Base-by-base conservation (phyloP, 2,113 vertebrate genomes). In the Otocyon megalotis region DNA sequence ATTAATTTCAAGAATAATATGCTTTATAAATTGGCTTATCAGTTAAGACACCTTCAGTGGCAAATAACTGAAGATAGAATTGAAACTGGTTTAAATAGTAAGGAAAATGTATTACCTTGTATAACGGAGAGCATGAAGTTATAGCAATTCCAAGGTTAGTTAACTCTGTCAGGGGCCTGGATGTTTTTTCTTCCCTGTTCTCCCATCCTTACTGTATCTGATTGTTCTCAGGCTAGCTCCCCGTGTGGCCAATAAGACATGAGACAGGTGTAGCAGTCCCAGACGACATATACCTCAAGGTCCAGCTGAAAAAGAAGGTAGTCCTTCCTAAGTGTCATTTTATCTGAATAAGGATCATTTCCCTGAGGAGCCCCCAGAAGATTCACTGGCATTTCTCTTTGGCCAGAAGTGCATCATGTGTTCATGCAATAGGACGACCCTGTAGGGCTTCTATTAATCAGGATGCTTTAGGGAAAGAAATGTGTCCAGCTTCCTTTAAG, bases 1-100 rank as follows among this genome's bases (percentile, higher is more conserved):
- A 95, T 97, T 96, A 97, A 97, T 74, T 94, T 94, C 69, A 77
- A 96, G 16, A 32, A 85, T 95, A 96, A 95, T 88, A 50, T 94
- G 58, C 13, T 85, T 92, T 76, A 85, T 54, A 94, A 94, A 79
- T 94, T 93, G 35, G n/a, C 62, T 13, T 85, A 80, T 67, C 81
- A 72, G 16, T 93, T 88, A 94, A 96, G 54, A 91, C 7, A 95
- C 3, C 53, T 85, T 88, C 67, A 94, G 50, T 9, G 76, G 19
- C 16, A 88, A 93, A 63, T 60, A 90, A 88, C 63, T 77, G n/a
- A 86, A 92, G 90, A 87, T 58, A 30, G 10, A 90, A 67, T 58
- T 93, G 67, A 84, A 93, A 88, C 85, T 65, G 8, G 0, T 65
- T 94, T 88, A 62, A 88, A 79, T 0, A 67, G n/a, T 56, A 82